Conservation (phyloP, 2,797 vertebrate species). For the Helicolenus hilgendorfi region DNA sequence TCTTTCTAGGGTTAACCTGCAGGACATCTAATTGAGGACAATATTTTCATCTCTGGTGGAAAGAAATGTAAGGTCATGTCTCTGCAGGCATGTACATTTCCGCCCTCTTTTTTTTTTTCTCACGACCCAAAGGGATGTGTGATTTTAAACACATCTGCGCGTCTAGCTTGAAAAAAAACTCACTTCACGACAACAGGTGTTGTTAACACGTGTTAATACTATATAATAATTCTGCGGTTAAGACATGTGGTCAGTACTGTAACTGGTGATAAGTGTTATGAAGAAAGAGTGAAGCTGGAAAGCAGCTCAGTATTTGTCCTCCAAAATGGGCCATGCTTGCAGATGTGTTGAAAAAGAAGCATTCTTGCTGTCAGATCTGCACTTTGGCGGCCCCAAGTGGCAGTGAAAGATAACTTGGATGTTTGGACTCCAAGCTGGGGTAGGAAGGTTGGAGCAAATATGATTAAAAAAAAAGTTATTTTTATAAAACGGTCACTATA, state of each 20-base stretch:
- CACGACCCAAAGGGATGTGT: slow-evolving; percentile 67
- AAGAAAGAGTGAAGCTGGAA: background rate
- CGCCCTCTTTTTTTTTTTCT: slow-evolving; percentile 75
- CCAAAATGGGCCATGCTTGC: background rate
- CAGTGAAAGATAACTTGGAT: background rate
- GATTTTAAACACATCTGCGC: slow-evolving; percentile 75
- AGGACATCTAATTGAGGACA: slow-evolving; percentile 47
- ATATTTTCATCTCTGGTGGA: slow-evolving; percentile 71
- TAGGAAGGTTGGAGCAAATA: too few relatives aligned
- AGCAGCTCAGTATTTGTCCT: slow-evolving; percentile 27
- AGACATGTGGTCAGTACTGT: slow-evolving; percentile 29
- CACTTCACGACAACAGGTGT: slow-evolving; percentile 52
- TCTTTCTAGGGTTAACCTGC: slow-evolving; percentile 38
- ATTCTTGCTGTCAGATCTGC: slow-evolving; percentile 12
- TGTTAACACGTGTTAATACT: slow-evolving; percentile 38
- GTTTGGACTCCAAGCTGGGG: background rate
- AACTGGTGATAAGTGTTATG: slow-evolving; percentile 24
- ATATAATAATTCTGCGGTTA: slow-evolving; percentile 20
- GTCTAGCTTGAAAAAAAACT: slow-evolving; percentile 21
- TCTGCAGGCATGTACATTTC: slow-evolving; percentile 81
- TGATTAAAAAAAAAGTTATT: too few relatives aligned
- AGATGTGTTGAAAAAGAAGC: slow-evolving; percentile 21
- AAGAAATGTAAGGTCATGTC: slow-evolving; percentile 83
- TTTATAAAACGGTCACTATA: too few relatives aligned
- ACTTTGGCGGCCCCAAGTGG: slow-evolving; percentile 71